Base-by-base conservation (phyloP, 2,888 invertebrate genomes). In the Ectemnius lituratus region DNA sequence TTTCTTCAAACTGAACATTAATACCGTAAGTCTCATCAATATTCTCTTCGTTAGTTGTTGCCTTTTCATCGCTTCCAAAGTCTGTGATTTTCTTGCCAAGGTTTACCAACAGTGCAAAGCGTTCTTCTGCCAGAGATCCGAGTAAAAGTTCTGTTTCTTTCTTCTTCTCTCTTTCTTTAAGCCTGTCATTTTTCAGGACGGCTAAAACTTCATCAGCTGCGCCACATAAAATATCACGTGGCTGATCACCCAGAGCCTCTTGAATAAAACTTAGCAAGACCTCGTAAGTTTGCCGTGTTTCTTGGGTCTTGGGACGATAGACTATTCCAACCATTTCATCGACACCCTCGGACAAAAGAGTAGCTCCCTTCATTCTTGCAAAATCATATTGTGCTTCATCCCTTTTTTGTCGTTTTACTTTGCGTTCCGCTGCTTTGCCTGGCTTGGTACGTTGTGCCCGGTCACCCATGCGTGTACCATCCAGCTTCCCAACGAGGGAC, bases 1-100 rank as follows among this genome's bases (percentile, higher is more conserved):
- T 97, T 91, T 99, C 99, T 89, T 99, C 99, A 91, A 99, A 99
- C 91, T 99, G 99, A 2, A 99, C 99, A 91, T 99, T 99, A 73
- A 99, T 99, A 14, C 99, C 99, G 88, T 99, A 98, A 0, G 97
- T 97, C 91, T 99, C 99, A 88, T 99, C 99, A 71, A 99, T 97
- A 88, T 98, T 96, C 86, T 97, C 97, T 84, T 96, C 96, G 76
- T 91, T 92, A 0, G 90, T 87, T 6, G 88, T 86, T 16, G 85
- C 89, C 87, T 93, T 93, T 56, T 93, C 93, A 18, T 89, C 89
- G 14, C 75, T 93, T 68, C 97, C 97, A 92, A 98, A 99, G 91
- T 99, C 99, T 0, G 98, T 98, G 59, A 99, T 99, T 91, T 99
- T 99, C 91, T 99, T 99, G 0, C 99, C 98, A 68, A 99, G 93